Conservation (phyloP, 2,888 invertebrate genomes). For the Nomada flava region DNA sequence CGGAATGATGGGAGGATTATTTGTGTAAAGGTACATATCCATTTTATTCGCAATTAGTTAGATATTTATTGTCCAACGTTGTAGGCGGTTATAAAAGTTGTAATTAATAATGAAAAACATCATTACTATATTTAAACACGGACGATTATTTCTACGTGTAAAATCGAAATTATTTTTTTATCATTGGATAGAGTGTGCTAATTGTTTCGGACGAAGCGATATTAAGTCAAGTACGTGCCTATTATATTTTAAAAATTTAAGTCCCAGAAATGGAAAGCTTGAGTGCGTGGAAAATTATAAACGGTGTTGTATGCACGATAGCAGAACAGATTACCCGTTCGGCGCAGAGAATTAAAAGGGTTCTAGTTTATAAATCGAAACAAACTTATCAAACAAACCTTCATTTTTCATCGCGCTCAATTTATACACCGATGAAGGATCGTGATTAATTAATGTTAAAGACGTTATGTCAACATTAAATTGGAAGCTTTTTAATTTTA, state of each 20-base stretch:
- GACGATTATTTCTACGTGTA: no score
- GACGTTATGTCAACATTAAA: neutral
- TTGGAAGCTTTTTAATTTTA: neutral
- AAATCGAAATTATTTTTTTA: neutral
- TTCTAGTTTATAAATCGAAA: neutral
- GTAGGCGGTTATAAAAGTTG: no score
- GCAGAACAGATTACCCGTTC: slow-evolving; percentile 20
- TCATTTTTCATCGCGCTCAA: neutral
- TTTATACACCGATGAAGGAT: neutral
- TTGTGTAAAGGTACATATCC: no score
- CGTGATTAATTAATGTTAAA: neutral
- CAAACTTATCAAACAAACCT: no score
- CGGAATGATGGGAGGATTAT: neutral
- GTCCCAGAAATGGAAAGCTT: neutral
- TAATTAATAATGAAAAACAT: no score
- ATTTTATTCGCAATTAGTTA: no score
- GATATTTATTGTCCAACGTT: no score
- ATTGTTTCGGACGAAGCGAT: neutral
- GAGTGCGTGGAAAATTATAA: neutral
- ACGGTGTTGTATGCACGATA: neutral
- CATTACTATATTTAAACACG: no score
- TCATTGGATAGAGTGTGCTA: neutral
- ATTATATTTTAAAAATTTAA: neutral
- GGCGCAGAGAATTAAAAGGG: neutral
- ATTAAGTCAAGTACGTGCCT: neutral